These are phyloP conservation scores for Acrobasis repandana DNA, from an alignment of 2,888 invertebrate species.

Conservation along the genomic window DNA sequence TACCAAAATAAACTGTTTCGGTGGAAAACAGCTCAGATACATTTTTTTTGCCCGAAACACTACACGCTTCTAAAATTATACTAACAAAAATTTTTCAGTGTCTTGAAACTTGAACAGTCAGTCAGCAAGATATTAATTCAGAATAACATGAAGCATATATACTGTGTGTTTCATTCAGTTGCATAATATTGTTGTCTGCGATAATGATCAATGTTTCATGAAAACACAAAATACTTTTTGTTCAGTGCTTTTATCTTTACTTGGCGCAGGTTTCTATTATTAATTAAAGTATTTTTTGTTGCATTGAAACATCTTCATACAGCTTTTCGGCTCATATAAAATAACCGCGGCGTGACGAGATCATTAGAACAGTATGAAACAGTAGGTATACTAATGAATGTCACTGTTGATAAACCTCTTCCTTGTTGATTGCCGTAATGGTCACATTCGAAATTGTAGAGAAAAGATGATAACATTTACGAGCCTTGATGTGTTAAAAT, in stretches of 20 bases:
- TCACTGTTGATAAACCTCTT: slow-evolving; percentile 18
- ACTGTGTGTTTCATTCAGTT: slow-evolving; percentile 1
- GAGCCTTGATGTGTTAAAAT: background rate
- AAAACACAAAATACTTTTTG: slow-evolving; percentile 18
- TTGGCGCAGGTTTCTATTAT: slow-evolving; percentile 35
- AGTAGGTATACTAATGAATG: slow-evolving; percentile 25
- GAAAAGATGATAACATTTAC: background rate
- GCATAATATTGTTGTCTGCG: slow-evolving; percentile 4
- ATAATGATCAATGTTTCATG: slow-evolving; percentile 20
- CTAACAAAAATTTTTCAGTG: background rate
- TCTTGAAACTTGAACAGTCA: background rate
- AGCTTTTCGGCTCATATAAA: slow-evolving; percentile 50
- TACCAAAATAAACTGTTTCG: slow-evolving; percentile 47
- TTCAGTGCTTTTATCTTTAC: slow-evolving; percentile 29
- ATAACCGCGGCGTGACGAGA: slow-evolving; percentile 51
- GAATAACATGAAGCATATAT: background rate
- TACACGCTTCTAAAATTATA: slow-evolving; percentile 5
- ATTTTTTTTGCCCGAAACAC: slow-evolving; percentile 13
- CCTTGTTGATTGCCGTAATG: background rate
- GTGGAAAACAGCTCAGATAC: slow-evolving; percentile 23
- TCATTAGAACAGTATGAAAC: slow-evolving; percentile 41
- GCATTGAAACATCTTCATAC: slow-evolving; percentile 32
- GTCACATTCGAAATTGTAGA: background rate
- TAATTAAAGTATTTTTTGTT: slow-evolving; percentile 39
- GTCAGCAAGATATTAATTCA: slow-evolving; percentile 3